Conservation (phyloP, 2,113 vertebrate genomes). For the Tachuris rubrigastra region DNA sequence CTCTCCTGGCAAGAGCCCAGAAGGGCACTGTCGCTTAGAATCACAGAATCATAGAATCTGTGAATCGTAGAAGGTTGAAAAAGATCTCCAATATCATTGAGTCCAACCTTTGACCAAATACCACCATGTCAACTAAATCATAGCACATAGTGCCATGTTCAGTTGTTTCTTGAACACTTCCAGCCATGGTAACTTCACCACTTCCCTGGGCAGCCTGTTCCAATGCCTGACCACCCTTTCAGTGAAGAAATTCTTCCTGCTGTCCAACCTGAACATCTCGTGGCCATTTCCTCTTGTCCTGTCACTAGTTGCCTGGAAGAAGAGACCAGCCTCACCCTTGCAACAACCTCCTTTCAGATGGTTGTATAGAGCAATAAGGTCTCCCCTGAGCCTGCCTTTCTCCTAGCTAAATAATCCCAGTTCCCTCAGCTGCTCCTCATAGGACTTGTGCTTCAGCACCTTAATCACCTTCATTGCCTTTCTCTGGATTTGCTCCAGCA, state of each 20-base stretch:
- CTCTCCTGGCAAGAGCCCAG: not conserved
- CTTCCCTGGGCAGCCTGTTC: not conserved
- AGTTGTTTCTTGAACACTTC: not conserved
- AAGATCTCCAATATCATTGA: fast-evolving
- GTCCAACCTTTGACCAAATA: not conserved
- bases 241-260: not conserved
- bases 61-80: no score
- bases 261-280: not conserved
- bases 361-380: not conserved
- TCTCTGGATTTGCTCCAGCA: not conserved
- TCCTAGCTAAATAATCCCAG: not conserved
- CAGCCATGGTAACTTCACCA: not conserved
- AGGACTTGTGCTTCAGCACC: not conserved
- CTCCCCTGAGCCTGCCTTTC: not conserved
- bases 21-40: not conserved
- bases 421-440: not conserved
- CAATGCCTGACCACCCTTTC: not conserved
- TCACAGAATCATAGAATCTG: not conserved
- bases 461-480: not conserved
- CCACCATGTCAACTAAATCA: not conserved
- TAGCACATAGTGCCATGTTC: not conserved
- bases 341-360: not conserved
- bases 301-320: not conserved
- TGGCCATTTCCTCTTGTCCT: not conserved
- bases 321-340: not conserved